Evolutionary conservation across 2,113 vertebrate species (phyloP).

Genomic region (Notarius lentiginosus): DNA sequence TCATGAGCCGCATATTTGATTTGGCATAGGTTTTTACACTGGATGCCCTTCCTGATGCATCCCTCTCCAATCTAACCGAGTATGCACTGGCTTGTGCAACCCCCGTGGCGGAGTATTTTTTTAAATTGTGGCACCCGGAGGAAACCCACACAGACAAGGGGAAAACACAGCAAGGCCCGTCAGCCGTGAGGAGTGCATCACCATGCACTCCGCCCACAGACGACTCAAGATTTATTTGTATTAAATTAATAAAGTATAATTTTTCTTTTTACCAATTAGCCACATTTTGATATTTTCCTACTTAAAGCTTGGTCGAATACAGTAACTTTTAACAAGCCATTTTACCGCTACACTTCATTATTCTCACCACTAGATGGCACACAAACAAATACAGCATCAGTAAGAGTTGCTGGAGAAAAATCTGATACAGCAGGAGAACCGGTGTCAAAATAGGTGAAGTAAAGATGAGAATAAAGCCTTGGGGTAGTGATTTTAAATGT

Average conservation of each 20-base stretch:
- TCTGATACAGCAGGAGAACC: background rate
- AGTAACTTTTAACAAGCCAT: background rate
- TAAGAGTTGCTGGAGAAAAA: background rate
- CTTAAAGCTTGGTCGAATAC: background rate
- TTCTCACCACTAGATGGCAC: background rate
- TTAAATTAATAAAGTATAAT: background rate
- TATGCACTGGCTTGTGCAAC: too few species aligned
- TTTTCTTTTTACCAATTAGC: background rate
- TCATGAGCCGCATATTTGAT: too few species aligned
- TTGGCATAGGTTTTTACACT: too few species aligned
- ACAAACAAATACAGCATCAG: background rate
- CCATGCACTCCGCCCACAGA: background rate
- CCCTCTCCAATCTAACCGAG: too few species aligned
- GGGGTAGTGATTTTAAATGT: background rate
- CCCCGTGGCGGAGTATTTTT: background rate
- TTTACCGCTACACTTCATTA: background rate
- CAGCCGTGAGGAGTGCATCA: too few species aligned
- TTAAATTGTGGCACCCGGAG: too few species aligned
- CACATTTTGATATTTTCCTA: background rate
- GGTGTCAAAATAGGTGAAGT: background rate
- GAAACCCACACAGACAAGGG: too few species aligned
- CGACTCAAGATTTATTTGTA: background rate
- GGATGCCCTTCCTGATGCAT: too few species aligned
- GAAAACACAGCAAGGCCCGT: too few species aligned
- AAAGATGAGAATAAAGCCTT: background rate